Evolutionary conservation across 2,888 invertebrate genomes (phyloP).

Genomic region (Stenodera caucasica): DNA sequence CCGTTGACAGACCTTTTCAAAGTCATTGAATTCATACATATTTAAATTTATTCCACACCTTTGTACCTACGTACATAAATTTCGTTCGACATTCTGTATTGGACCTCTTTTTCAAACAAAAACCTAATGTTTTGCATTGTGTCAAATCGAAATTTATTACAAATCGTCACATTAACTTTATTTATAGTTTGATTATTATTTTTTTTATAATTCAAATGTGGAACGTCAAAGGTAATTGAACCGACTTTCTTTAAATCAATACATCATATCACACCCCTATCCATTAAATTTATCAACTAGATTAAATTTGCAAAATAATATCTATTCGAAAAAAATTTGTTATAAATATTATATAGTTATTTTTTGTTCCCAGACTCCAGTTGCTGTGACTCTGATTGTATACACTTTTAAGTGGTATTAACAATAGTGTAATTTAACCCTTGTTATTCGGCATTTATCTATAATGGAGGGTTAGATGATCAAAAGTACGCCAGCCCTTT

Average conservation of each 20-base stretch:
- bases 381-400: background rate
- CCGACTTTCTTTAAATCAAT: slow-evolving; percentile 6
- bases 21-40: background rate
- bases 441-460: slow-evolving; percentile 48
- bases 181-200: background rate
- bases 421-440: slow-evolving; percentile 51
- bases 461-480: slow-evolving; percentile 45
- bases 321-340: background rate
- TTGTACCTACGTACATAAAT: background rate
- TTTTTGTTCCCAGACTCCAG: background rate
- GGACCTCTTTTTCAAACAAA: background rate
- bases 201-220: background rate
- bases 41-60: slow-evolving; percentile 7
- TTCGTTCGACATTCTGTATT: background rate
- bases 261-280: slow-evolving; percentile 3
- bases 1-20: slow-evolving; percentile 1
- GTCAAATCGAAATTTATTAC: slow-evolving; percentile 4
- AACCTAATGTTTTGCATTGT: background rate
- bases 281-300: slow-evolving; percentile 7
- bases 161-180: slow-evolving; percentile 1
- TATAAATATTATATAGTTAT: too few species aligned
- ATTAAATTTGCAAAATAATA: slow-evolving; percentile 1
- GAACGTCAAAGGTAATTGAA: slow-evolving; percentile 2
- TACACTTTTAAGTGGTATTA: slow-evolving; percentile 41
- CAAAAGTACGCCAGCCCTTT: slow-evolving; percentile 28